These are phyloP conservation scores for Smithornis capensis DNA, from an alignment of 2,113 vertebrate genomes.

Conservation along the genomic window DNA sequence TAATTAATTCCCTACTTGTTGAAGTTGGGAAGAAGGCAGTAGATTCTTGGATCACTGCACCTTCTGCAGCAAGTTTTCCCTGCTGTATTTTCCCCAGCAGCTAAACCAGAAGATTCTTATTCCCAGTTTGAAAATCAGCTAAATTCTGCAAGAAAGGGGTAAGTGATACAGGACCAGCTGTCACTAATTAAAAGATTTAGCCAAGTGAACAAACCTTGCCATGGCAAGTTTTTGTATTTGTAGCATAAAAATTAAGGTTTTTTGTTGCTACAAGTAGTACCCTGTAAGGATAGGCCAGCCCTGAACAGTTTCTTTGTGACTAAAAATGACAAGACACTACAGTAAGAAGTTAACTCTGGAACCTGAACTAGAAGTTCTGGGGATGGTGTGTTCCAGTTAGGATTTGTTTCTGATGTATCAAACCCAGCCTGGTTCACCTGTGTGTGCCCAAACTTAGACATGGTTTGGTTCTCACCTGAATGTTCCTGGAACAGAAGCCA, in stretches of 20 bases:
- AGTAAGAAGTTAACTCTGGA: background rate
- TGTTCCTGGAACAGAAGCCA: background rate
- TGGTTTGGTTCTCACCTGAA: background rate
- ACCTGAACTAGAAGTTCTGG: background rate
- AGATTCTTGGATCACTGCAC: background rate
- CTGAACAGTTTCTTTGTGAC: background rate
- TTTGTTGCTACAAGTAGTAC: background rate
- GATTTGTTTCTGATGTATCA: background rate
- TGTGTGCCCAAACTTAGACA: background rate
- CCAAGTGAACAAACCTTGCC: background rate
- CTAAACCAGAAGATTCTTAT: background rate
- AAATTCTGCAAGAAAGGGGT: background rate
- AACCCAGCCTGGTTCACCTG: background rate
- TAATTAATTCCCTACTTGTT: background rate
- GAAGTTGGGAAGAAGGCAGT: background rate
- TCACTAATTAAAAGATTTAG: background rate
- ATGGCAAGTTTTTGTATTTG: accelerated
- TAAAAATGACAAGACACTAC: background rate
- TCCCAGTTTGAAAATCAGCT: background rate
- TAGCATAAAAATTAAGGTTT: background rate
- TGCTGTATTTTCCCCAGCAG: background rate
- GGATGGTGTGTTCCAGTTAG: background rate
- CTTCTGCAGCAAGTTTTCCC: background rate
- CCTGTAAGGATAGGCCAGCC: background rate
- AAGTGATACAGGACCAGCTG: background rate